Evolutionary conservation across 2,113 vertebrate genomes (phyloP).

Genomic region (Varanus komodoensis): DNA sequence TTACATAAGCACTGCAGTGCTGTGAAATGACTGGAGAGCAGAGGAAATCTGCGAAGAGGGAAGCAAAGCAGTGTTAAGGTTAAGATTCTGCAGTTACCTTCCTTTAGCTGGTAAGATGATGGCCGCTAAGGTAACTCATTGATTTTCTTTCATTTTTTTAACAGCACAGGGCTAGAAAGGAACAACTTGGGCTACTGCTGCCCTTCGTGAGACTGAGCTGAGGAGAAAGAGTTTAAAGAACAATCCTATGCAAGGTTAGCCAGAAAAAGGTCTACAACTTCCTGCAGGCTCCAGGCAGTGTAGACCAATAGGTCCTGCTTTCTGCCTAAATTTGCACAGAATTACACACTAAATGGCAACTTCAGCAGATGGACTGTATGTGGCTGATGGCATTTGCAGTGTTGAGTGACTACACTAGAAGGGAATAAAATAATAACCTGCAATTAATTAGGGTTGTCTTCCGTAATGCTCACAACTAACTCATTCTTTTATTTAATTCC

Average conservation of each 20-base stretch:
- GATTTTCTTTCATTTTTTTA: constrained; percentile 56
- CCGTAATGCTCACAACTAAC: constrained; percentile 74
- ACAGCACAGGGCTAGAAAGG: constrained; percentile 58
- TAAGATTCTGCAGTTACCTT: not conserved
- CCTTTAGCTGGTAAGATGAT: constrained; percentile 33
- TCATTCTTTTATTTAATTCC: constrained; percentile 60
- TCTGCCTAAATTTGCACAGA: too few species aligned
- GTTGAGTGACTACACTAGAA: constrained; percentile 77
- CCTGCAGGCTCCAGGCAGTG: too few species aligned
- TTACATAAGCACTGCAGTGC: constrained; percentile 50
- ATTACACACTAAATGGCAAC: constrained; percentile 65
- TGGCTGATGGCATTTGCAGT: constrained; percentile 71
- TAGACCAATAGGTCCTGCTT: too few species aligned
- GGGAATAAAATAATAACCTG: constrained; percentile 78
- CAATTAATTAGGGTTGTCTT: constrained; percentile 66
- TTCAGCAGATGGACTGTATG: constrained; percentile 65
- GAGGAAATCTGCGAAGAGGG: not conserved
- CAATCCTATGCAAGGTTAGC: too few species aligned
- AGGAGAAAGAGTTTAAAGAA: constrained; percentile 52
- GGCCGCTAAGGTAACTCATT: constrained; percentile 21
- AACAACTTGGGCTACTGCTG: constrained; percentile 59
- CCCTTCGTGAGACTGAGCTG: constrained; percentile 48
- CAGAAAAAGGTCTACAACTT: too few species aligned
- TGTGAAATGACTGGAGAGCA: constrained; percentile 53
- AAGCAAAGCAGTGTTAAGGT: not conserved